phyloP scores from a whole-genome alignment of 2,888 invertebrate genomes.

The Agrochola lota region DNA sequence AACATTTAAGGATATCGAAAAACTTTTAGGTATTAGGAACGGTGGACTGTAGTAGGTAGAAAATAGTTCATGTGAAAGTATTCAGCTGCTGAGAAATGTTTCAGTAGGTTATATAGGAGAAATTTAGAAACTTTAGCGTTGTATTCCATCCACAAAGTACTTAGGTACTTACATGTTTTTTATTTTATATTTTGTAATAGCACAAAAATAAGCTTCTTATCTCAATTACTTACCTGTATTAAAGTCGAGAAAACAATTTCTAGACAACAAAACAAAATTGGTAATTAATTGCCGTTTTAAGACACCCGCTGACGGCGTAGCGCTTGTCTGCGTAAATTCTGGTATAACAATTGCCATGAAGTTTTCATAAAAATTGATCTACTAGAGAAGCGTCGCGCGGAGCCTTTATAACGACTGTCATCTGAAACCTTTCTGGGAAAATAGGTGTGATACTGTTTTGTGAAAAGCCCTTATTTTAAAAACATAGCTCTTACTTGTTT shows the following conservation, averaged over 20 bases:
- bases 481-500: neutral
- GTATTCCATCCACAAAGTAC: neutral
- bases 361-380: neutral
- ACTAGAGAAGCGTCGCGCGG: neutral
- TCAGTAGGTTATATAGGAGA: neutral
- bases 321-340: neutral
- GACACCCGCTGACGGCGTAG: too few species aligned
- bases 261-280: neutral
- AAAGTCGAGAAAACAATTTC: neutral
- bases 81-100: neutral
- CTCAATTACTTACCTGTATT: neutral
- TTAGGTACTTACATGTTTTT: neutral
- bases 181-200: neutral
- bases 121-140: neutral
- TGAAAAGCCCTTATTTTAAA: neutral
- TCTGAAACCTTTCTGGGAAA: neutral
- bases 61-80: neutral
- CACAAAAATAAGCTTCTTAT: neutral
- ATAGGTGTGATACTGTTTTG: too few species aligned
- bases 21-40: neutral
- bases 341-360: neutral
- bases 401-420: neutral
- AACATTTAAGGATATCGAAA: conserved; percentile 1
- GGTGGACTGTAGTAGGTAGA: neutral
- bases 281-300: neutral